Conservation (phyloP, 2,113 vertebrate genomes). For the Epinephelus cyanopodus region DNA sequence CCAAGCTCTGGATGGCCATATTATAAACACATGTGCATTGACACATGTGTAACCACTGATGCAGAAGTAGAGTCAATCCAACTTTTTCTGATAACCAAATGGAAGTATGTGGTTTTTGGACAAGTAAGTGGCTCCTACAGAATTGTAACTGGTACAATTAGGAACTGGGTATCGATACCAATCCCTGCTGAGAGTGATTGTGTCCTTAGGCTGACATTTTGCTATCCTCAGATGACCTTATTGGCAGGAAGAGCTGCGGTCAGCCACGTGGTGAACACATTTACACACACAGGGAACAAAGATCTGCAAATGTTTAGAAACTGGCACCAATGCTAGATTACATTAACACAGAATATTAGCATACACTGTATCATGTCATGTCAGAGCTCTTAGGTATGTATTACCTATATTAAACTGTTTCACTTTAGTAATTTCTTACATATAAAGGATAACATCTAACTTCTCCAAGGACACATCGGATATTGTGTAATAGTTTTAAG, state of each 20-base stretch:
- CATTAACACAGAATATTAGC: constrained; percentile 8
- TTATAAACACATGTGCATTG: constrained; percentile 10
- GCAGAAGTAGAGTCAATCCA: not conserved
- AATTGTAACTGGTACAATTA: not conserved
- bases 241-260: constrained; percentile 48
- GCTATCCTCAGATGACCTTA: constrained; percentile 52
- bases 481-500: not conserved
- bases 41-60: not conserved
- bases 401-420: constrained; percentile 11
- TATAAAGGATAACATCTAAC: not conserved
- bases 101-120: not conserved
- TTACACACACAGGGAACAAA: constrained; percentile 12
- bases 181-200: not conserved
- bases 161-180: not conserved
- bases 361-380: constrained; percentile 1
- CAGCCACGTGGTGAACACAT: constrained; percentile 55
- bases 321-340: constrained; percentile 3
- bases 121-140: not conserved
- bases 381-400: not conserved
- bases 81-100: not conserved
- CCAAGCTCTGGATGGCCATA: not conserved
- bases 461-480: constrained; percentile 1
- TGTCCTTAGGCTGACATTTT: constrained; percentile 27
- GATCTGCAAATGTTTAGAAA: constrained; percentile 23
- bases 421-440: not conserved